phyloP scores from a whole-genome alignment of 2,797 vertebrate species.

The Sebastes iracundus region DNA sequence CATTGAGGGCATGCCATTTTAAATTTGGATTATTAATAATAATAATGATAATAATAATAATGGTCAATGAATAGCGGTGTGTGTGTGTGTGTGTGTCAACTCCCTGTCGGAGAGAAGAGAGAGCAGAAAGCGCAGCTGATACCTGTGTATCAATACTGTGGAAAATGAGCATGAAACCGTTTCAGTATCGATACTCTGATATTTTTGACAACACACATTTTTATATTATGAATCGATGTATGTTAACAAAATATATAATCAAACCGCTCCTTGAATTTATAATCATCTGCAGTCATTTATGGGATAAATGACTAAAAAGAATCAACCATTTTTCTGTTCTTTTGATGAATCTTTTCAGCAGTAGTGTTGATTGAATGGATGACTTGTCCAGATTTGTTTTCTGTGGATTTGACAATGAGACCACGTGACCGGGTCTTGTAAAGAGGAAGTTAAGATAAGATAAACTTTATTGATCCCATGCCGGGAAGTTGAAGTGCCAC shows the following conservation, averaged over 20 bases:
- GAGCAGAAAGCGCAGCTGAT: too few relatives aligned
- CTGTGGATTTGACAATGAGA: neutral
- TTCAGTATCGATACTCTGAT: too few relatives aligned
- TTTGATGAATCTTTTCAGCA: neutral
- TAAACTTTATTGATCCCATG: conserved; percentile 7
- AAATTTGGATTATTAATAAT: too few relatives aligned
- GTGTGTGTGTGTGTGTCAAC: too few relatives aligned
- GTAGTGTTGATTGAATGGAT: neutral
- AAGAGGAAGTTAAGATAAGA: conserved; percentile 3
- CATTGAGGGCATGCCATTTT: too few relatives aligned
- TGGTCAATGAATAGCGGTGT: too few relatives aligned
- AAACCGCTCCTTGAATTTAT: neutral
- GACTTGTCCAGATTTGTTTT: neutral
- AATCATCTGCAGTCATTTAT: neutral
- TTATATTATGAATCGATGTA: neutral
- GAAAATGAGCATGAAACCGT: too few relatives aligned
- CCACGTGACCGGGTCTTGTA: neutral
- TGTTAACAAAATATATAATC: neutral
- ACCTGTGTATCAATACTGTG: too few relatives aligned
- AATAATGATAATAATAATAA: too few relatives aligned
- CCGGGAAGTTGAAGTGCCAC: neutral
- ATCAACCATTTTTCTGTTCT: neutral
- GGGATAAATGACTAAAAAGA: neutral
- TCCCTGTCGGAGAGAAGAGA: too few relatives aligned
- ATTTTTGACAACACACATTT: neutral